Evolutionary conservation across 2,797 vertebrate species (phyloP), one percentile per base, ranked within the genome.

Genomic region (Intellagama lesueurii): DNA sequence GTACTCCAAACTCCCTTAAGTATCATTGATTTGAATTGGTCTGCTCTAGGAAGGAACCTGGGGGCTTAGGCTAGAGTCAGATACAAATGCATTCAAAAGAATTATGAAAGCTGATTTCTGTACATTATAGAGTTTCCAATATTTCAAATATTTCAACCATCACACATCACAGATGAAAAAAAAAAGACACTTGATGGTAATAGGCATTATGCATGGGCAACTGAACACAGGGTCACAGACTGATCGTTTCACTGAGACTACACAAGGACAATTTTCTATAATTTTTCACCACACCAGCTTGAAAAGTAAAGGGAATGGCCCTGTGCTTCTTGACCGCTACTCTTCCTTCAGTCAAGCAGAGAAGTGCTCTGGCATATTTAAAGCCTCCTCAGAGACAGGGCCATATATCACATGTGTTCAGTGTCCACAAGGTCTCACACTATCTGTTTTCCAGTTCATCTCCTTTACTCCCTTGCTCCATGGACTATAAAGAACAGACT

Each of bases 401-500:
- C 88, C 26, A 47, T 92, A 92, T 87, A 93, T 95, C 89, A 81
- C 88, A 87, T 91, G 87, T 92, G 28, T 81, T 86, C 77, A n/a
- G 64, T 73, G 75, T 81, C 90, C 26, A 3, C 81, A 92, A 94
- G 91, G 94, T 94, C 94, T 95, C 87, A 70, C 70, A 76, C 89
- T 89, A 92, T 92, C 90, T 91, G 86, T 92, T 94, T 89, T 88
- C 90, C 81, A 72, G 60, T 90, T 94, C 86, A 0, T 94, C 72
- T 94, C 87, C 91, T 94, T 94, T 91, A 79, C 87, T 95, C 90
- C 85, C 76, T 90, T 93, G 91, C 82, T 92, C 93, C 95, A 89
- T 47, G 40, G 88, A 88, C 14, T 0, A 96, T 95, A 95, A 97
- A 96, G 75, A 94, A 94, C 80, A 83, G 90, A 72, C 84, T 91